Evolutionary conservation across 1,140 invertebrate species (phyloP), one percentile per base, ranked within the genome.

Genomic region (Pseudachorutes palmiensis): DNA sequence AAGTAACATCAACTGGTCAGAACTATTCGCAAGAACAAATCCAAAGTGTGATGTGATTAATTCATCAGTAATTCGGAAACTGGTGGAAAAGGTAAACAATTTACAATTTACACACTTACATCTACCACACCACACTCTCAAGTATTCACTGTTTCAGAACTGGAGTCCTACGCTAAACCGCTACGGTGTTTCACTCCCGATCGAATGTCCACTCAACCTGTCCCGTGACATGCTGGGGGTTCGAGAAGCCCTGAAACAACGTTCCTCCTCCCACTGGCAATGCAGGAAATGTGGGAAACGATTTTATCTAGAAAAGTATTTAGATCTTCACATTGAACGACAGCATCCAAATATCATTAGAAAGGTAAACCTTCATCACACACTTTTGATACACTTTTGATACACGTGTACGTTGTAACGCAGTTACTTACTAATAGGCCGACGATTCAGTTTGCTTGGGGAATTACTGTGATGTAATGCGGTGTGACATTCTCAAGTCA

Each of bases 401-500:
- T 28, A 65, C 9, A n/a, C n/a, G n/a, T n/a, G n/a, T n/a, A n/a
- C n/a, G n/a, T n/a, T n/a, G n/a, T n/a, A n/a, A n/a, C n/a, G n/a
- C n/a, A n/a, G n/a, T n/a, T n/a, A n/a, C n/a, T n/a, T n/a, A n/a
- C n/a, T n/a, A n/a, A n/a, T 62, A 94, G 91, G 88, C 86, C 45
- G 88, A 92, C 79, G 90, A 94, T 76, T 87, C 90, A 59, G 87
- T 95, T 72, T 96, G 93, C 77, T 81, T 95, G 70, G 90, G 91
- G 49, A 91, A 95, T 77, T 95, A 90, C 77, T 97, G 93, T 82
- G 92, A 96, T 79, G 90, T 96, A 70, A 93, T 95, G 86, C 83
- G 94, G 68, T 97, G 92, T 79, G 90, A 94, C 76, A 89, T 96
- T 19, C 80, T 93, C 16, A 66, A 60, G 64, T 9, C 5, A 61